Evolutionary conservation across 2,797 vertebrate species (phyloP).

Genomic region (Aplochiton taeniatus): DNA sequence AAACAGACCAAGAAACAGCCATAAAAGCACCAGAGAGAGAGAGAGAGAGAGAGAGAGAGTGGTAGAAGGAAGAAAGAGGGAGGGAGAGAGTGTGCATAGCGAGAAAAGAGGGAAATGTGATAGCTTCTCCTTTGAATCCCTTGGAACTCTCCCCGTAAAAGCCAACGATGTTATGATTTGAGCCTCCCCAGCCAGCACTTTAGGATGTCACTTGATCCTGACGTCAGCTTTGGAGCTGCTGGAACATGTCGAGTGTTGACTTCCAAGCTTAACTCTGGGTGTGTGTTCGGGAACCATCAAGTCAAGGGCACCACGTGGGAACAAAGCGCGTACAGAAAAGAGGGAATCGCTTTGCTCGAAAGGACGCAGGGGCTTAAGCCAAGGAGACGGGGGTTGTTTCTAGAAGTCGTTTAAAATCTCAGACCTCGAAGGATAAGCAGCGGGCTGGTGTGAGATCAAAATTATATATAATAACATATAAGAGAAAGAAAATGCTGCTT

Average conservation of each 20-base stretch:
- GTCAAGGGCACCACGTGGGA: background rate
- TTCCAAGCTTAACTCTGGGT: too few species aligned
- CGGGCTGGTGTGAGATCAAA: background rate
- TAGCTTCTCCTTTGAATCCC: slow-evolving; percentile 40
- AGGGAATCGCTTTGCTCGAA: background rate
- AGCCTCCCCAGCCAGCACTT: slow-evolving; percentile 28
- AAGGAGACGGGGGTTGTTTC: background rate
- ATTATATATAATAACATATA: background rate
- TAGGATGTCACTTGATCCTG: slow-evolving; percentile 1
- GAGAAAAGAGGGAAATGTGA: slow-evolving; percentile 24
- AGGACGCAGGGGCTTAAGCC: background rate
- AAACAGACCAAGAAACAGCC: slow-evolving; percentile 22
- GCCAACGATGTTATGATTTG: slow-evolving; percentile 11
- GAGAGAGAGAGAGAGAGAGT: background rate
- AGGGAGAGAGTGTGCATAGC: background rate
- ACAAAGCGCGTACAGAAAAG: background rate
- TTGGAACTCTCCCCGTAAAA: slow-evolving; percentile 7
- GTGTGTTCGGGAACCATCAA: too few species aligned
- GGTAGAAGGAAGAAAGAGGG: slow-evolving; percentile 6
- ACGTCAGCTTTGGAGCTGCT: slow-evolving; percentile 1
- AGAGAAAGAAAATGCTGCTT: too few species aligned
- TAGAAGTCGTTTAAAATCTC: background rate
- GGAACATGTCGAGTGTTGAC: too few species aligned
- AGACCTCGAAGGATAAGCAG: background rate
- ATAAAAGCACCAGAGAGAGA: slow-evolving; percentile 22